Base-by-base conservation (phyloP, 2,888 invertebrate species). In the Polydesmus complanatus region DNA sequence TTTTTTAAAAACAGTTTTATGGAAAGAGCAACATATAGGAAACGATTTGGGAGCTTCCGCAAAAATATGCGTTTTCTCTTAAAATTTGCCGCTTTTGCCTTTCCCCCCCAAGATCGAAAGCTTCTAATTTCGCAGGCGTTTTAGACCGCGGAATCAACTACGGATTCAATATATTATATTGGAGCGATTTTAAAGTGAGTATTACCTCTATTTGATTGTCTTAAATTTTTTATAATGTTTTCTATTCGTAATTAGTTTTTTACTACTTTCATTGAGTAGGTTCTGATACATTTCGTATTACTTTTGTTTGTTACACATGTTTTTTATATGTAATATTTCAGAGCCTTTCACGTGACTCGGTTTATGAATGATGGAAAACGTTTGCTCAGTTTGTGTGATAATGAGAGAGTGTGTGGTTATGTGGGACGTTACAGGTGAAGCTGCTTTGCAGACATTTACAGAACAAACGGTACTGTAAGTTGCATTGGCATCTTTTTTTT, bases 351-450 rank as follows among this genome's bases (percentile, higher is more conserved):
- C 72, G 79, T 91, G 64, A 84, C 87, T 64, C 84, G 81, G 70
- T 95, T 95, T 70, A 81, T 89, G 21, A 79, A 83, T 37, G 86
- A 88, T 69, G 84, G 86, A 70, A 76, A 83, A 18, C 86, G 86
- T 67, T 80, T 95, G 50, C 80, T 86, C 1, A 91, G 92, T 68
- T 94, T 88, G 72, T 88, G 92, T 1, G 94, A 96, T 77, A 95
- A 96, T 72, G 89, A 88, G 74, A 81, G 84, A n/a, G n/a, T n/a
- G n/a, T 3, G 83, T 88, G 3, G 79, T 81, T 64, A 69, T 94
- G n/a, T 95, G 94, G 93, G 95, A 96, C 70, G 86, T 96, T 68
- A 81, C 89, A 0, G 86, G 83, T 63, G 92, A 93, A 74, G 82
- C 82, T 64, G 79, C 82, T 68, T 68, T 90, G 23, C 73, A 80